Base-by-base conservation (phyloP, 2,797 vertebrate species). In the Stomatorhinus walkeri region DNA sequence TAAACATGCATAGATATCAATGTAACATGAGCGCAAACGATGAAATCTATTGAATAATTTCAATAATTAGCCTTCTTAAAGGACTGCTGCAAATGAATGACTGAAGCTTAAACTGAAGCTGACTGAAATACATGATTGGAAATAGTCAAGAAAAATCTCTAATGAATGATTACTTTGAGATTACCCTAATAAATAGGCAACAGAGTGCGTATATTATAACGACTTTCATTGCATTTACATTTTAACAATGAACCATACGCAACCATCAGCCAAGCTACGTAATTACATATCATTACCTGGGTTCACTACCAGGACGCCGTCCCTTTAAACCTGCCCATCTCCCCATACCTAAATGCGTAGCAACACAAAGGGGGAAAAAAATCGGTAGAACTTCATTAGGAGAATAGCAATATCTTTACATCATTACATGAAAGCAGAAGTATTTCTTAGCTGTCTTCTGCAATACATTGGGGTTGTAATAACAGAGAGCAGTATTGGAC, bases 391-490 rank as follows among this genome's bases (percentile, higher is more conserved):
- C 92, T 95, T 95, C 93, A 94, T 95, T 95, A 94, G 92, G 94
- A 94, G 90, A 92, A 91, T 24, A 92, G 91, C 93, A 93, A 92
- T 94, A 94, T 94, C 92, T 92, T 92, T 92, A 94, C 93, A 93
- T 91, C 91, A 89, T 91, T 88, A 90, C 93, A 93, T 94, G 93
- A 93, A 94, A 76, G 87, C 91, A 89, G 91, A 87, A 72, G 59
- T 93, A 93, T 95, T 95, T 95, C 95, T 95, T 94, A 93, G 94
- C 93, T 93, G 93, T 95, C 93, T 91, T 91, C 90, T 87, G 93
- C 91, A 93, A 93, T 94, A 91, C 90, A 28, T 51, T 64, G 91
- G 91, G 91, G 93, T 93, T 93, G 94, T 94, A 95, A 95, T 94
- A 95, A 94, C 93, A 90, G 90, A 92, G 90, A 93, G 90, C 92